Evolutionary conservation across 2,888 invertebrate genomes (phyloP), one percentile per base, ranked within the genome.

Genomic region (Blastobasis lacticolella): DNA sequence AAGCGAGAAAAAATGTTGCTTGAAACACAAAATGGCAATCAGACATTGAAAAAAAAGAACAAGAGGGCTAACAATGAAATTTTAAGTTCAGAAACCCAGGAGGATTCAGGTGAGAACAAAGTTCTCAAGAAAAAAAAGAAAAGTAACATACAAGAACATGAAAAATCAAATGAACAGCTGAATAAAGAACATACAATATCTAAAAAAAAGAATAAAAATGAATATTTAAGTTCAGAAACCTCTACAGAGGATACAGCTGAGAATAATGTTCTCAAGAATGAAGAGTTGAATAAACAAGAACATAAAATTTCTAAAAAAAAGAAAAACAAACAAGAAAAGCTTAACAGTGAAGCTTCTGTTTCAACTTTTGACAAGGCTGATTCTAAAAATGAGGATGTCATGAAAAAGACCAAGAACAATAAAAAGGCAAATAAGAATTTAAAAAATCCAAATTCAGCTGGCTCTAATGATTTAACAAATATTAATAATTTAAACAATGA

Each of bases 11-110:
- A 53, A 10, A 38, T 45, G 5, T 10, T 6, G 46, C 57, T 50
- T 48, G 7, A 46, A 37, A 44, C 49, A 49, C 45, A 57, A 41
- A 56, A 51, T 42, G 54, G 55, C 50, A 61, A 52, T 37, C 40
- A 60, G 41, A 37, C 54, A 5, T 23, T 51, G 5, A 66, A 66
- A 57, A 66, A 56, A 47, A 66, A 54, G 54, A 71, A 63, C 48
- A 61, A 60, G 38, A 66, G 62, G 44, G 60, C 56, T 47, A 50
- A 54, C 6, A 46, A 54, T 50, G 53, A 50, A 49, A 49, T 40
- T n/a, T 8, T 37, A 49, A 10, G 23, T 23, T 23, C 23, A 23
- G 36, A n/a, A 10, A 46, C 45, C n/a, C 8, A 23, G 3, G 2
- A 23, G 23, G 23, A 23, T 23, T 2, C 23, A 23, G 23, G 23